Percentiles rank a stretch among this genome's conserved stretches.
phyloP scores from a whole-genome alignment of 1,140 invertebrate species.

The Atta texana region DNA sequence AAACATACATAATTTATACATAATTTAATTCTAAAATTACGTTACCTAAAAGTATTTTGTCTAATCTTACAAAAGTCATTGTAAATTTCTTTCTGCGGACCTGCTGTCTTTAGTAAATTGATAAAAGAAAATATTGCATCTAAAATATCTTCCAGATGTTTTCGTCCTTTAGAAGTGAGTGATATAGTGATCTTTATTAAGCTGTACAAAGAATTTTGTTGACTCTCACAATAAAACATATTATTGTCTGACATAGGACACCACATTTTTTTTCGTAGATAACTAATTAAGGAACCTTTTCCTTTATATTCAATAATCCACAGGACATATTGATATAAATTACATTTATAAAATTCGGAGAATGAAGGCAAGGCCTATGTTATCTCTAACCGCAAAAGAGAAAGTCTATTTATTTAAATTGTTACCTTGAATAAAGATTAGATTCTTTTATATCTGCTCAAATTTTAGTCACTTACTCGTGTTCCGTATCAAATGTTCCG shows the following conservation, averaged over 20 bases:
- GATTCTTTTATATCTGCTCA: neutral
- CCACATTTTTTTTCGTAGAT: conserved; percentile 94
- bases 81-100: conserved; percentile 90
- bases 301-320: conserved; percentile 96
- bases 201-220: conserved; percentile 90
- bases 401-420: neutral
- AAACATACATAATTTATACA: neutral
- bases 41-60: conserved; percentile 88
- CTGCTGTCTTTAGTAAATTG: conserved; percentile 88
- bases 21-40: neutral
- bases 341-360: conserved; percentile 90
- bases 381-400: conserved; percentile 88
- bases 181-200: conserved; percentile 92
- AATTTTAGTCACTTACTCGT: conserved; percentile 83
- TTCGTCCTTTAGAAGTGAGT: conserved; percentile 92
- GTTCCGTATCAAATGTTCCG: conserved; percentile 82
- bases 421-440: neutral
- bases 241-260: conserved; percentile 87
- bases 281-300: conserved; percentile 93
- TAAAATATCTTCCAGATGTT: conserved; percentile 90
- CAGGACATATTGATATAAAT: conserved; percentile 92
- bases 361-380: conserved; percentile 93
- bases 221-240: conserved; percentile 91
- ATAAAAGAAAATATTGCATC: conserved; percentile 91
- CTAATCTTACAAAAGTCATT: conserved; percentile 91